Conservation (phyloP, 2,888 invertebrate species). For the Aspidiotus destructor region DNA sequence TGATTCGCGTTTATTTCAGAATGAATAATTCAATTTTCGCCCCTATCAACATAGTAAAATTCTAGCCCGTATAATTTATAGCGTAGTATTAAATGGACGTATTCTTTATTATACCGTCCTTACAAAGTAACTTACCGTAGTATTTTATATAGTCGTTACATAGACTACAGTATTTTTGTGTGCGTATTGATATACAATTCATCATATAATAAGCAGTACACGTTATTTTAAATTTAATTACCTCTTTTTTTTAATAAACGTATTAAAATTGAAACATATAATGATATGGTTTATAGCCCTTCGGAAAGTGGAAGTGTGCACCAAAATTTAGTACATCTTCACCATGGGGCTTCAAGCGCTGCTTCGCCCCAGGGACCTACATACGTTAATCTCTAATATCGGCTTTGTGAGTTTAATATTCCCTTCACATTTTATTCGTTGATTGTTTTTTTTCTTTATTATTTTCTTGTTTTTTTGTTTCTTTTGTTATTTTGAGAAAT, state of each 20-base stretch:
- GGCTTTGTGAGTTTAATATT: conserved; percentile 39
- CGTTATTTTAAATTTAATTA: too few species aligned
- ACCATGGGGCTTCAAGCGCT: conserved; percentile 39
- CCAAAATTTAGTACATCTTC: conserved; percentile 37
- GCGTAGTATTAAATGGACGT: too few species aligned
- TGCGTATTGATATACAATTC: conserved; percentile 5
- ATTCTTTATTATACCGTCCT: too few species aligned
- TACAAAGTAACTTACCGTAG: too few species aligned
- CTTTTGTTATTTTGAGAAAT: neutral
- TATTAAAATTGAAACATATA: conserved; percentile 25
- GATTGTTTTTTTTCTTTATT: conserved; percentile 37
- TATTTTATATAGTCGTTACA: neutral
- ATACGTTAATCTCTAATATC: conserved; percentile 78
- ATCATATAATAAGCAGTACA: neutral
- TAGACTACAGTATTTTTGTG: conserved; percentile 2
- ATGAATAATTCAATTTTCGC: too few species aligned
- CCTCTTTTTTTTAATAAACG: neutral
- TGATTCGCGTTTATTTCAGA: too few species aligned
- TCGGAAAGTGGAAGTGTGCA: conserved; percentile 37
- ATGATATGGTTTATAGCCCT: conserved; percentile 38
- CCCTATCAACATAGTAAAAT: too few species aligned
- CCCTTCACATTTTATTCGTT: conserved; percentile 33
- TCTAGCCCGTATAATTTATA: too few species aligned
- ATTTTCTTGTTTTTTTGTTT: conserved; percentile 42
- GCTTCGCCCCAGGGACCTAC: conserved; percentile 65